Conservation (phyloP, 2,113 vertebrate genomes). For the Strigops habroptila region DNA sequence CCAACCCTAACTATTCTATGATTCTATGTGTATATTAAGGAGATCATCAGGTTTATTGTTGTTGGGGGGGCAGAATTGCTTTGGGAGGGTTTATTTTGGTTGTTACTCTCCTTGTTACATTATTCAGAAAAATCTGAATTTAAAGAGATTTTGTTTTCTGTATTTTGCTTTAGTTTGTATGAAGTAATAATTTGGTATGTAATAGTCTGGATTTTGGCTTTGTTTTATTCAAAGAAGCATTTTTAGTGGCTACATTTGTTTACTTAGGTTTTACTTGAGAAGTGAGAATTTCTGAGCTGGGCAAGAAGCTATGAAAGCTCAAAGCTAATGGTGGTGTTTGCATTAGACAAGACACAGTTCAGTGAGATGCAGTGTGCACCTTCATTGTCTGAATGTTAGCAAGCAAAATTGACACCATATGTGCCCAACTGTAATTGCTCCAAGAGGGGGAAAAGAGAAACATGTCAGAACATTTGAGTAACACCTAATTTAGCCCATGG, state of each 20-base stretch:
- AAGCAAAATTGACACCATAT: conserved; percentile 76
- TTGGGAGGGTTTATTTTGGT: background rate
- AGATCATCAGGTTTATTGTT: background rate
- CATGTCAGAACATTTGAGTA: conserved; percentile 72
- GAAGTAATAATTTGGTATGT: background rate
- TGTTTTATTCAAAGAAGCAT: background rate
- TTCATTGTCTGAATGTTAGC: conserved; percentile 55
- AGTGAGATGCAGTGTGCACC: conserved; percentile 15
- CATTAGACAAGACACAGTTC: conserved; percentile 64
- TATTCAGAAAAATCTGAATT: background rate
- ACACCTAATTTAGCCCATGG: conserved; percentile 74
- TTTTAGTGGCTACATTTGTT: background rate
- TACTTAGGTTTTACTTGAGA: conserved; percentile 15
- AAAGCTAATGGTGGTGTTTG: background rate
- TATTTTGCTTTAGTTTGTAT: background rate
- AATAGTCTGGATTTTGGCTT: conserved; percentile 1
- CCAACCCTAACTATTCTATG: background rate
- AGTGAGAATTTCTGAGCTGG: background rate
- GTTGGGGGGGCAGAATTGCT: background rate
- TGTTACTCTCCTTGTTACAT: background rate
- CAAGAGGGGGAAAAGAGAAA: conserved; percentile 62
- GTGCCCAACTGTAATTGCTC: conserved; percentile 65
- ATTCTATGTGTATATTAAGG: background rate
- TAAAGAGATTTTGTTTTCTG: background rate
- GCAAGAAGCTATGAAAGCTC: conserved; percentile 28